Evolutionary conservation across 2,797 vertebrate genomes (phyloP).

Genomic region (Delichon dasypus): DNA sequence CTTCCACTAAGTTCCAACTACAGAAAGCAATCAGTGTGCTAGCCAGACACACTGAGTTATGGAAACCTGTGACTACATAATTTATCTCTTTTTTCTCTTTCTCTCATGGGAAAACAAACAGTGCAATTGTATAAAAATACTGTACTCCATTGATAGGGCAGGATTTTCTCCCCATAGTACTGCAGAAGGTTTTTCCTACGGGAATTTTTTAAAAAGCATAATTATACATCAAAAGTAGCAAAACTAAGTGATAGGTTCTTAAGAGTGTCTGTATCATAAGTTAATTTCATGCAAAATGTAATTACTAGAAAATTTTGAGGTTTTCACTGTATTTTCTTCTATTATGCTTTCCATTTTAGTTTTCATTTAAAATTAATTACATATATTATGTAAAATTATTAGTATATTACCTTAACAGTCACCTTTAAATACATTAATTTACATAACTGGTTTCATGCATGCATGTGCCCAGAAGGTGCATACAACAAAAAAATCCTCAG

Average conservation of each 20-base stretch:
- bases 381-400: neutral
- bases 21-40: neutral
- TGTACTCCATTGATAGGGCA: neutral
- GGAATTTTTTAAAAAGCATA: neutral
- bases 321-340: neutral
- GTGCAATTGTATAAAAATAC: neutral
- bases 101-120: neutral
- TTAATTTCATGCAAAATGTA: neutral
- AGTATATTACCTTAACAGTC: neutral
- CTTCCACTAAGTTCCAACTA: neutral
- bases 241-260: neutral
- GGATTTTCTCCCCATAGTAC: neutral
- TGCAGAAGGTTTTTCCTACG: neutral
- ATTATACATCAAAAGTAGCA: neutral
- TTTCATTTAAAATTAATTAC: neutral
- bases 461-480: neutral
- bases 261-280: neutral
- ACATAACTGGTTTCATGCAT: neutral
- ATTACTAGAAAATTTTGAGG: neutral
- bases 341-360: neutral
- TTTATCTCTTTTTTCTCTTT: neutral
- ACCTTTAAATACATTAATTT: neutral
- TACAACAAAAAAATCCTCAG: neutral
- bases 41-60: neutral
- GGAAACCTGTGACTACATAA: neutral